Evolutionary conservation across 2,113 vertebrate species (phyloP).

Genomic region (Paramisgurnus dabryanus): DNA sequence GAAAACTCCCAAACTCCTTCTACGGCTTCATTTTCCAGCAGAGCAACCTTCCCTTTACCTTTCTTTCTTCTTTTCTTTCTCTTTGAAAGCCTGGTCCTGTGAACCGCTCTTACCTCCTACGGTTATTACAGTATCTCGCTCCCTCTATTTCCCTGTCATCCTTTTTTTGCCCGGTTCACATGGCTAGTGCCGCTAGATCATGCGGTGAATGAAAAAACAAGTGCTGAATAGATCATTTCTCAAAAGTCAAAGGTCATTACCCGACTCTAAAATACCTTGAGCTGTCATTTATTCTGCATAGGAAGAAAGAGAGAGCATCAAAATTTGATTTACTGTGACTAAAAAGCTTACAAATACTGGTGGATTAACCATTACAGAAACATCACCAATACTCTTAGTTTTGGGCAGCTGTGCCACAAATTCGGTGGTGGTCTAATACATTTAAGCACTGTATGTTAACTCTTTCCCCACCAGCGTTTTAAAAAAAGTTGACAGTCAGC

Average conservation of each 20-base stretch:
- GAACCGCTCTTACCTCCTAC: slow-evolving; percentile 18
- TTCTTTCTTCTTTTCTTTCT: slow-evolving; percentile 22
- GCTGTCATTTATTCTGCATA: slow-evolving; percentile 21
- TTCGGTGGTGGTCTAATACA: too few species aligned
- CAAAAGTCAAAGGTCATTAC: slow-evolving; percentile 13
- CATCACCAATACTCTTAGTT: too few species aligned
- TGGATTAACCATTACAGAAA: too few species aligned
- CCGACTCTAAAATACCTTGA: background rate
- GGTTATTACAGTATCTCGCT: slow-evolving; percentile 1
- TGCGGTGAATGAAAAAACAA: background rate
- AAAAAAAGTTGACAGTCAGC: too few species aligned
- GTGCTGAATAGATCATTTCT: slow-evolving; percentile 5
- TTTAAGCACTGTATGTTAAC: too few species aligned
- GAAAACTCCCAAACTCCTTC: slow-evolving; percentile 9
- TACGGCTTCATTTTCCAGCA: slow-evolving; percentile 10
- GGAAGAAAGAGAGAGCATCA: background rate
- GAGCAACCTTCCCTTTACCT: background rate
- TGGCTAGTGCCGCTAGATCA: too few species aligned
- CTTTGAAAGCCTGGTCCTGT: slow-evolving; percentile 26
- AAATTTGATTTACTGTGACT: too few species aligned
- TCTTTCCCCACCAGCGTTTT: too few species aligned
- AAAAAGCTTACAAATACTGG: too few species aligned
- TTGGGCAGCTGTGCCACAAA: too few species aligned
- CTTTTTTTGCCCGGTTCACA: slow-evolving; percentile 7
- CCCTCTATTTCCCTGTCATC: background rate